These are phyloP conservation scores for Trichonephila inaurata DNA, from an alignment of 1,140 invertebrate genomes.

Conservation along the genomic window DNA sequence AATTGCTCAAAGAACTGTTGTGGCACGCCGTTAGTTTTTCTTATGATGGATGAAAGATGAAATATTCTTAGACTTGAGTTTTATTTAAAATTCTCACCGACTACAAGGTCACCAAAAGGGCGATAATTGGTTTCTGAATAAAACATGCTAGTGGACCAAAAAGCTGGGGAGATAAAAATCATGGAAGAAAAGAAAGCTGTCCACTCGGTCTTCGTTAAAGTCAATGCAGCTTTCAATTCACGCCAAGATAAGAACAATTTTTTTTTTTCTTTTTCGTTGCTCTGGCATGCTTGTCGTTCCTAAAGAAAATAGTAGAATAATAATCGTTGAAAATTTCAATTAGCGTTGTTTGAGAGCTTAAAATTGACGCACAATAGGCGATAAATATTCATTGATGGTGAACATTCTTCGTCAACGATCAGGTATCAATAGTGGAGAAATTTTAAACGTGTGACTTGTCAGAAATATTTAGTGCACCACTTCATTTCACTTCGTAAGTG, in stretches of 20 bases:
- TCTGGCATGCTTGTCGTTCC: no score
- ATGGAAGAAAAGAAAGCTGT: not conserved
- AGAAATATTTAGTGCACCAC: no score
- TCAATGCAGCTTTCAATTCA: not conserved
- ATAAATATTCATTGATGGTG: no score
- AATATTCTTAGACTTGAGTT: not conserved
- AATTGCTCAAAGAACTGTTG: not conserved
- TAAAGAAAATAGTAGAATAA: no score
- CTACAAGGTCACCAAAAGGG: not conserved
- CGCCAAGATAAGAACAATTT: not conserved
- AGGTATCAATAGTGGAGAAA: no score
- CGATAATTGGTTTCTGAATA: conserved; percentile 59
- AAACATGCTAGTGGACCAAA: not conserved
- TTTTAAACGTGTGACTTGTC: no score
- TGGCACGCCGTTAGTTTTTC: not conserved
- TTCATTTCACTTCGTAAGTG: no score
- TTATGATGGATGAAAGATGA: not conserved
- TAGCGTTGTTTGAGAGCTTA: no score
- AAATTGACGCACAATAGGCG: no score
- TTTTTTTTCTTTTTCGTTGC: no score
- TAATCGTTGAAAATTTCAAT: no score
- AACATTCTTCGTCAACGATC: no score
- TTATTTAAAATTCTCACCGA: not conserved
- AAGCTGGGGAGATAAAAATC: not conserved
- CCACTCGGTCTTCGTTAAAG: conserved; percentile 28